Evolutionary conservation across 2,888 invertebrate genomes (phyloP).

Genomic region (Alitta virens): DNA sequence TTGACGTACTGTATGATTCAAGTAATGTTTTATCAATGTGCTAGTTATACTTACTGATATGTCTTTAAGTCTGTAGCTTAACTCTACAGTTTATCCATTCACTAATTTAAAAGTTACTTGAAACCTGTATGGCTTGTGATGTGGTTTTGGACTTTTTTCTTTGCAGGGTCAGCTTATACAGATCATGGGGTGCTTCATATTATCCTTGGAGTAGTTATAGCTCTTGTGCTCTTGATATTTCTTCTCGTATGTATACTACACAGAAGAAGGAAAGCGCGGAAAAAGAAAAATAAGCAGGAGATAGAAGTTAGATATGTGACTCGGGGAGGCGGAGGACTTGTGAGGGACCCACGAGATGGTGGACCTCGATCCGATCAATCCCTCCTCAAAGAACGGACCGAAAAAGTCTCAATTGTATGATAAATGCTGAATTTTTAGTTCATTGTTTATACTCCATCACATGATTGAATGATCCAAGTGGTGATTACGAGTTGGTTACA

Average conservation of each 20-base stretch:
- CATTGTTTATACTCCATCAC: not conserved
- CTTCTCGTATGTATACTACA: slow-evolving; percentile 31
- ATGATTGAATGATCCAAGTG: no score
- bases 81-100: no score
- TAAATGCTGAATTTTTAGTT: not conserved
- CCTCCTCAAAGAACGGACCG: slow-evolving; percentile 29
- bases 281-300: slow-evolving; percentile 26
- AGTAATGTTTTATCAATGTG: no score
- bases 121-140: not conserved
- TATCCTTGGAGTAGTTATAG: slow-evolving; percentile 29
- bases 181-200: slow-evolving; percentile 30
- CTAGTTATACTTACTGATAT: no score
- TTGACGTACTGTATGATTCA: no score
- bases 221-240: slow-evolving; percentile 28
- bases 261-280: slow-evolving; percentile 23
- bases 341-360: slow-evolving; percentile 4
- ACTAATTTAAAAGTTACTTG: no score
- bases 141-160: slow-evolving; percentile 4
- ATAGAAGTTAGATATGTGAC: slow-evolving; percentile 31
- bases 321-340: slow-evolving; percentile 12
- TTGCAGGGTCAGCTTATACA: slow-evolving; percentile 17
- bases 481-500: no score
- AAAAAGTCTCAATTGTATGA: slow-evolving; percentile 34
- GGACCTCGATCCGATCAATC: slow-evolving; percentile 17
- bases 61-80: no score